Evolutionary conservation across 2,888 invertebrate species (phyloP).

Genomic region (Rugalucina vietnamica): DNA sequence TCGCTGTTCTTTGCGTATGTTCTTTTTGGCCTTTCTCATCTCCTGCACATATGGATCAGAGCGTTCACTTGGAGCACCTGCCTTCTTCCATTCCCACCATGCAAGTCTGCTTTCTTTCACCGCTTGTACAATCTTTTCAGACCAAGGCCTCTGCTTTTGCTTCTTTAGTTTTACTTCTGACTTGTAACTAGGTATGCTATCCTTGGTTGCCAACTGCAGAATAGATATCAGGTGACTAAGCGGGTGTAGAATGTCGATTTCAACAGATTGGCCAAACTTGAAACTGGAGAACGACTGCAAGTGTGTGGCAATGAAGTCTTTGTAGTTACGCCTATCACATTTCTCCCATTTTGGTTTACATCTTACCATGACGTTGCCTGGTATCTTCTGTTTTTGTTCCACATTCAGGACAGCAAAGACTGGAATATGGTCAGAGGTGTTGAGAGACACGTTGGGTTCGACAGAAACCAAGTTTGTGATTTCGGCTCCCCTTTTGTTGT

Average conservation of each 20-base stretch:
- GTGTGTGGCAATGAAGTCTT: background rate
- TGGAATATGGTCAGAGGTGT: background rate
- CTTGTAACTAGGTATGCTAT: background rate
- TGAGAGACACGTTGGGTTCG: background rate
- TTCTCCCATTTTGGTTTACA: constrained; percentile 5
- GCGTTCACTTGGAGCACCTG: background rate
- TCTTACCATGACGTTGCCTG: background rate
- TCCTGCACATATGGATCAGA: too few relatives aligned
- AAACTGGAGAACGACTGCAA: background rate
- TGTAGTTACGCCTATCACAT: background rate
- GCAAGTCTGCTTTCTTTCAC: background rate
- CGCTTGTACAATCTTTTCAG: background rate
- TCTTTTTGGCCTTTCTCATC: background rate
- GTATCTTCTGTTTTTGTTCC: background rate
- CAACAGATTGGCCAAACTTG: background rate
- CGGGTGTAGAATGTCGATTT: background rate
- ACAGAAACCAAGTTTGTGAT: background rate
- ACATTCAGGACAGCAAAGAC: background rate
- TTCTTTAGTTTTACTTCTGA: background rate
- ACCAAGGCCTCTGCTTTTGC: background rate
- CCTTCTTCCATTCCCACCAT: background rate
- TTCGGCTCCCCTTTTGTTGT: background rate
- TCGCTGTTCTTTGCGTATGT: background rate
- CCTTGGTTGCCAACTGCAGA: background rate
- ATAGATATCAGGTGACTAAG: background rate